Conservation (phyloP, 1,140 invertebrate genomes). For the Agrypnia vestita region DNA sequence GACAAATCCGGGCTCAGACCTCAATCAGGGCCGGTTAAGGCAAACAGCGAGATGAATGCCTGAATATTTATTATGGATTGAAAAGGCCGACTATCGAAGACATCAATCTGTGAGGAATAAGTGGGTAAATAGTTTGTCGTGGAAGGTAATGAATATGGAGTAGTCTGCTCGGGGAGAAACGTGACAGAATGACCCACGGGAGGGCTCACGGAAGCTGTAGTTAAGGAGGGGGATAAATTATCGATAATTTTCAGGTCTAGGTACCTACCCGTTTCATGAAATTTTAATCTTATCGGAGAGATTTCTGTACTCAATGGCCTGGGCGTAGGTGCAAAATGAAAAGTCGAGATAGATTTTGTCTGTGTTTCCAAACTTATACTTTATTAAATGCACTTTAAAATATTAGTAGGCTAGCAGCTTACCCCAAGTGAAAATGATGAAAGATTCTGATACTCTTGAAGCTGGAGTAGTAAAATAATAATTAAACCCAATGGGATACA, state of each 20-base stretch:
- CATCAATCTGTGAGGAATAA: constrained; percentile 59
- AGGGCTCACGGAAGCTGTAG: constrained; percentile 48
- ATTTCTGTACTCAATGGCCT: not conserved
- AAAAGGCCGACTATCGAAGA: constrained; percentile 51
- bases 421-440: too few relatives aligned
- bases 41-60: constrained; percentile 49
- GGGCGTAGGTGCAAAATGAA: too few relatives aligned
- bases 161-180: constrained; percentile 38
- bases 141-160: constrained; percentile 57
- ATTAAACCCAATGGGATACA: too few relatives aligned
- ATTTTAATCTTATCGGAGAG: constrained; percentile 22
- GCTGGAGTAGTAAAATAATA: too few relatives aligned
- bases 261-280: constrained; percentile 11
- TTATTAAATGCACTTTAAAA: too few relatives aligned
- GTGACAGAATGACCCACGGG: constrained; percentile 54
- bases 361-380: too few relatives aligned
- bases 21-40: constrained; percentile 43
- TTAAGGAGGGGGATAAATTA: constrained; percentile 34
- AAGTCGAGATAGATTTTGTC: too few relatives aligned
- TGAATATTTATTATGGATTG: constrained; percentile 58
- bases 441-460: too few relatives aligned
- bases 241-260: constrained; percentile 47
- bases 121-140: constrained; percentile 55
- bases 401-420: too few relatives aligned
- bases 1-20: constrained; percentile 43